Evolutionary conservation across 2,888 invertebrate genomes (phyloP).

Genomic region (Rhyacophila evoluta): DNA sequence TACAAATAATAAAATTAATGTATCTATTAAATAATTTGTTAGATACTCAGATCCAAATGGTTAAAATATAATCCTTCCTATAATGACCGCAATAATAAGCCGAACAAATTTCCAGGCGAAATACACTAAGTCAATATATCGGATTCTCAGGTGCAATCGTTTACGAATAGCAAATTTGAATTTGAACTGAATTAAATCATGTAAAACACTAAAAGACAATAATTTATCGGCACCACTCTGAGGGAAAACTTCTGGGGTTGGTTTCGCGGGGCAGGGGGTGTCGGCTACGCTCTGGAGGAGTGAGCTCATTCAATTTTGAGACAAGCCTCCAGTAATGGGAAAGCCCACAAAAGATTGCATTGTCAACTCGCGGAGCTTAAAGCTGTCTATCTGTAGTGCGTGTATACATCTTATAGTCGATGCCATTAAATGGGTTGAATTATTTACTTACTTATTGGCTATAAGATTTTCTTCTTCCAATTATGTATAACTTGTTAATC

Average conservation of each 20-base stretch:
- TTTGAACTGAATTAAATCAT: background rate
- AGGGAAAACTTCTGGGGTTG: background rate
- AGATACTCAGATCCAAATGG: too few relatives aligned
- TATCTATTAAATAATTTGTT: too few relatives aligned
- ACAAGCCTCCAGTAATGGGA: conserved; percentile 14
- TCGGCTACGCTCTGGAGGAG: background rate
- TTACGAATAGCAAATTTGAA: conserved; percentile 31
- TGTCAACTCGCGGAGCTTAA: background rate
- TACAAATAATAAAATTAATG: too few relatives aligned
- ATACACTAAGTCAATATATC: conserved; percentile 35
- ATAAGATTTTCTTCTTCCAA: too few relatives aligned
- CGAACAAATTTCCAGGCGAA: background rate
- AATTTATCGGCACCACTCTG: background rate
- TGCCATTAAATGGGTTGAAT: background rate
- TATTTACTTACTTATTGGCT: background rate
- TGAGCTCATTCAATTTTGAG: conserved; percentile 21
- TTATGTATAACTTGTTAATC: too few relatives aligned
- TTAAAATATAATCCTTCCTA: background rate
- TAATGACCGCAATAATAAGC: background rate
- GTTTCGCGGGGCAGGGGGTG: background rate
- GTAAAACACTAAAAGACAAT: background rate
- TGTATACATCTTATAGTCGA: background rate
- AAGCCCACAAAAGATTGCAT: conserved; percentile 22
- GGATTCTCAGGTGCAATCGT: conserved; percentile 40
- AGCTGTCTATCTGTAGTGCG: background rate